Percentiles rank a stretch among this genome's conserved stretches.
phyloP scores from a whole-genome alignment of 2,797 vertebrate genomes.

The Tokudaia muenninki region DNA sequence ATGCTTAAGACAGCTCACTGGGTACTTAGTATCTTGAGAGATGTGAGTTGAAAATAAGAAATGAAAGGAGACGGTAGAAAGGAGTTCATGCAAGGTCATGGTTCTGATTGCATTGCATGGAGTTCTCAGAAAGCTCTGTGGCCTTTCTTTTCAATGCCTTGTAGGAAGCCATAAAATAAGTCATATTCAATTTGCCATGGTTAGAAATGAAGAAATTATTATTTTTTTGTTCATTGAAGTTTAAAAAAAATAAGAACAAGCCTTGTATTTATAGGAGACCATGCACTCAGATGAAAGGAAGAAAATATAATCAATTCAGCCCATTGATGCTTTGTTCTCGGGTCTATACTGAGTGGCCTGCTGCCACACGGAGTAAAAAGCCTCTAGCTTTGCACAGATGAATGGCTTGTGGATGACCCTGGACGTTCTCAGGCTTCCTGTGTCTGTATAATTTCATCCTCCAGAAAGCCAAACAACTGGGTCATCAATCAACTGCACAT shows the following conservation, averaged over 20 bases:
- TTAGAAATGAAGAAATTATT: slow-evolving; percentile 47
- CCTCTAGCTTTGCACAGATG: slow-evolving; percentile 45
- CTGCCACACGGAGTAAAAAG: slow-evolving; percentile 16
- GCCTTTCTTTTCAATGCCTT: background rate
- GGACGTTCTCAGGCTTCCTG: slow-evolving; percentile 4
- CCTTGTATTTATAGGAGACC: slow-evolving; percentile 37
- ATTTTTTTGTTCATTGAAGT: slow-evolving; percentile 59
- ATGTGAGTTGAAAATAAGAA: slow-evolving; percentile 19
- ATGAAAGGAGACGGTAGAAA: slow-evolving; percentile 48
- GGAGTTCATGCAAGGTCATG: background rate
- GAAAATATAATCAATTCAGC: slow-evolving; percentile 39
- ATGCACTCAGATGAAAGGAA: slow-evolving; percentile 66
- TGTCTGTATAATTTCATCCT: slow-evolving; percentile 20
- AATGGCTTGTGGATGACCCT: slow-evolving; percentile 51
- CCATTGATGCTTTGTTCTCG: slow-evolving; percentile 70
- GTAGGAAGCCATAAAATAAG: background rate
- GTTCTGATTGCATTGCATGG: background rate
- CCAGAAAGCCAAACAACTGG: slow-evolving; percentile 32
- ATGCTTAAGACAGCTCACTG: slow-evolving; percentile 7
- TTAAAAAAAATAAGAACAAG: slow-evolving; percentile 57
- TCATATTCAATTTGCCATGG: slow-evolving; percentile 49
- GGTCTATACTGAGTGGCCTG: background rate
- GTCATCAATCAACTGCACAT: slow-evolving; percentile 14
- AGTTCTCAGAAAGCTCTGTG: slow-evolving; percentile 24
- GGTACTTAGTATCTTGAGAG: slow-evolving; percentile 30